phyloP scores from a whole-genome alignment of 2,888 invertebrate species.

The Campoplex capitator region DNA sequence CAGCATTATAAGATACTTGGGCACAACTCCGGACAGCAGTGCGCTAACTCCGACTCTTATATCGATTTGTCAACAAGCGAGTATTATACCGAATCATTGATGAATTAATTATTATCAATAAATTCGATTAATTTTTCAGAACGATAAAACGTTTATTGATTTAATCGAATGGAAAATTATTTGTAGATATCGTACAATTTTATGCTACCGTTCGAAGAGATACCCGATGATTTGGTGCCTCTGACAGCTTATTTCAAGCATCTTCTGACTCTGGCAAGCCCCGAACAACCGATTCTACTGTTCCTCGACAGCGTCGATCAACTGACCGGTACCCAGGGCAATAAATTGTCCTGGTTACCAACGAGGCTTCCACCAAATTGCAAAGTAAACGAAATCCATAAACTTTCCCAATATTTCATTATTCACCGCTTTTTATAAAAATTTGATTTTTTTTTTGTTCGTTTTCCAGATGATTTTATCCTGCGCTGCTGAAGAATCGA shows the following conservation, averaged over 20 bases:
- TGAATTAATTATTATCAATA: neutral
- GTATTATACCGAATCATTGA: slow-evolving; percentile 25
- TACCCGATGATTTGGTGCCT: slow-evolving; percentile 98
- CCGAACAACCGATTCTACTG: slow-evolving; percentile 94
- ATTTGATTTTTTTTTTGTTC: neutral
- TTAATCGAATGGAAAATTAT: slow-evolving; percentile 26
- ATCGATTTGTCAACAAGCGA: slow-evolving; percentile 97
- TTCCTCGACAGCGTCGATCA: slow-evolving; percentile 99
- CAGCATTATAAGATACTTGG: slow-evolving; percentile 95
- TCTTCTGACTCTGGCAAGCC: slow-evolving; percentile 92
- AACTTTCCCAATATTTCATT: neutral
- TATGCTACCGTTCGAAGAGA: slow-evolving; percentile 95
- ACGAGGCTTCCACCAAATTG: slow-evolving; percentile 94
- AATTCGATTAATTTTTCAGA: neutral
- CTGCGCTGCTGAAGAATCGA: slow-evolving; percentile 94
- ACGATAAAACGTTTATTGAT: neutral
- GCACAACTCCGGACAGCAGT: slow-evolving; percentile 98
- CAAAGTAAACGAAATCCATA: slow-evolving; percentile 87
- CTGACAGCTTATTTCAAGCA: slow-evolving; percentile 98
- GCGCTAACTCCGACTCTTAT: slow-evolving; percentile 97
- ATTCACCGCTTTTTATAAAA: neutral
- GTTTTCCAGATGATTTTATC: slow-evolving; percentile 92
- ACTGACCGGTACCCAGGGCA: slow-evolving; percentile 96
- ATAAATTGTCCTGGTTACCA: slow-evolving; percentile 98
- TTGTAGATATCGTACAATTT: slow-evolving; percentile 95